Evolutionary conservation across 1,140 invertebrate genomes (phyloP).

Genomic region (Maconellicoccus hirsutus): DNA sequence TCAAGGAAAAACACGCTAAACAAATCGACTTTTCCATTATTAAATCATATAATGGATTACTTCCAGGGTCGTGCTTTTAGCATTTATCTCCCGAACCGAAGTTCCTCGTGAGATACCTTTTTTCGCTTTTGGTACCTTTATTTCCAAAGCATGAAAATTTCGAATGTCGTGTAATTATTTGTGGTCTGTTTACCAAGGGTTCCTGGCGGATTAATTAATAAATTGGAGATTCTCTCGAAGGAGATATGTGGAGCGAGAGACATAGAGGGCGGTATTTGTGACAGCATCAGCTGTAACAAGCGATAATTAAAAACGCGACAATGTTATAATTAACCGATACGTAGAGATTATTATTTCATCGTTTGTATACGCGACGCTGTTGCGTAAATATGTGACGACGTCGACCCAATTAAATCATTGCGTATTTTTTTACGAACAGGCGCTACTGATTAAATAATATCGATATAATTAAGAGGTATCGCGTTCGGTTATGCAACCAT

Average conservation of each 20-base stretch:
- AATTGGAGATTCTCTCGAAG: not conserved
- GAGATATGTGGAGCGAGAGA: not conserved
- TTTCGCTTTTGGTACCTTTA: too few species aligned
- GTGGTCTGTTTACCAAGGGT: too few species aligned
- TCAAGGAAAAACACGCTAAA: constrained; percentile 3
- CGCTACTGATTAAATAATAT: not conserved
- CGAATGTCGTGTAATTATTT: too few species aligned
- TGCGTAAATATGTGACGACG: not conserved
- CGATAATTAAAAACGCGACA: not conserved
- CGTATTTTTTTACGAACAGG: not conserved
- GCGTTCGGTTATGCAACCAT: not conserved
- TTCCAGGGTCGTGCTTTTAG: too few species aligned
- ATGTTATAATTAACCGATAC: not conserved
- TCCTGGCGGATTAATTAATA: not conserved
- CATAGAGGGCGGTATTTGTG: not conserved
- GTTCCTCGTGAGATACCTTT: too few species aligned
- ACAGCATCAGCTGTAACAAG: not conserved
- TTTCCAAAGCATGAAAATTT: too few species aligned
- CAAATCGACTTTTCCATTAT: too few species aligned
- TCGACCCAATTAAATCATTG: not conserved
- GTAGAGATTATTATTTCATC: not conserved
- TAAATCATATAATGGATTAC: too few species aligned
- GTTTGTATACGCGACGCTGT: not conserved
- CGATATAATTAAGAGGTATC: constrained; percentile 4
- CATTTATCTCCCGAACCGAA: too few species aligned